Conservation (phyloP, 1,140 invertebrate genomes). For the Laupala kohalensis region DNA sequence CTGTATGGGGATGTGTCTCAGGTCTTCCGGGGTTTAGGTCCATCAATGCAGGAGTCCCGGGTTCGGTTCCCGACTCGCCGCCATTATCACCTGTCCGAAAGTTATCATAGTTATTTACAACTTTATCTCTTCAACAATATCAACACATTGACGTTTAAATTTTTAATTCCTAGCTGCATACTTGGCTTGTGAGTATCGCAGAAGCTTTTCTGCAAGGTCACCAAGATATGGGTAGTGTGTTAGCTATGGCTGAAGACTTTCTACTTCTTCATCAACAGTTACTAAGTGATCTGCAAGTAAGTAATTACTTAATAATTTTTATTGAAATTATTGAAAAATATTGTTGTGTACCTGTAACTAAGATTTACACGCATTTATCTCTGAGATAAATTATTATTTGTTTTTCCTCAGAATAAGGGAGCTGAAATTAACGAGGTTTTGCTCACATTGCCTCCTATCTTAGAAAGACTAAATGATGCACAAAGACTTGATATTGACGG, state of each 20-base stretch:
- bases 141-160: background rate
- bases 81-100: too few relatives aligned
- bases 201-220: constrained; percentile 60
- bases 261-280: constrained; percentile 59
- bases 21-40: too few relatives aligned
- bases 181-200: constrained; percentile 56
- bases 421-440: constrained; percentile 49
- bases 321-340: background rate
- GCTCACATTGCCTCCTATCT: constrained; percentile 45
- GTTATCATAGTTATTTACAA: too few relatives aligned
- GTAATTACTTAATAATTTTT: constrained; percentile 15
- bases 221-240: constrained; percentile 57
- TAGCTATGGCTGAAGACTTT: constrained; percentile 58
- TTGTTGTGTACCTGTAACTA: constrained; percentile 7
- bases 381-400: constrained; percentile 11
- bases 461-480: constrained; percentile 50
- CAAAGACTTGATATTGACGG: constrained; percentile 45
- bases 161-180: constrained; percentile 35
- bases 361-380: constrained; percentile 13
- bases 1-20: too few relatives aligned
- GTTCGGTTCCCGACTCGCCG: too few relatives aligned
- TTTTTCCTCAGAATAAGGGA: constrained; percentile 42
- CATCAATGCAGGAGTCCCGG: too few relatives aligned
- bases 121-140: too few relatives aligned
- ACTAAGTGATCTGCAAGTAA: constrained; percentile 57